phyloP scores from a whole-genome alignment of 2,113 vertebrate genomes.

The Crotophaga sulcirostris region DNA sequence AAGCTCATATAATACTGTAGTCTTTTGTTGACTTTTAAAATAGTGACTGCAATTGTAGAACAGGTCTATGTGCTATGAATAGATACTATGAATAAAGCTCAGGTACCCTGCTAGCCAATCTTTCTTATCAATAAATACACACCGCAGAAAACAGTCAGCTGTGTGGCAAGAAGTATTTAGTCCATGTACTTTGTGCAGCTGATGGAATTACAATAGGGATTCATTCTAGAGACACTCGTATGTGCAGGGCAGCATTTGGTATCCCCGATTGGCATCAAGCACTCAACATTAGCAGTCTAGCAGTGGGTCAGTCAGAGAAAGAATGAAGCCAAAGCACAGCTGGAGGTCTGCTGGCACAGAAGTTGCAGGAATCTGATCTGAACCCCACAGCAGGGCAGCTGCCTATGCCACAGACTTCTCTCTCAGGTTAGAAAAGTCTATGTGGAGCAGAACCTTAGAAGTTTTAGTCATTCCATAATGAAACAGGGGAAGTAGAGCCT shows the following conservation, averaged over 20 bases:
- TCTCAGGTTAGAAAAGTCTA: background rate
- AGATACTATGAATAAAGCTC: background rate
- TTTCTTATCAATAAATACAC: background rate
- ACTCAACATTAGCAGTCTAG: background rate
- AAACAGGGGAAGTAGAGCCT: background rate
- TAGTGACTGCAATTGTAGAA: background rate
- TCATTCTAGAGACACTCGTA: background rate
- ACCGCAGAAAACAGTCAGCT: background rate
- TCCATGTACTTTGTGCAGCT: background rate
- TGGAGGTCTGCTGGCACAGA: background rate
- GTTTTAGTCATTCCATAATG: background rate
- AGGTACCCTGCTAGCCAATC: background rate
- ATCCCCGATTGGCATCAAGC: background rate
- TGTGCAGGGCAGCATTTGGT: background rate
- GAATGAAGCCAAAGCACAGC: background rate
- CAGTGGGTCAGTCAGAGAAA: background rate
- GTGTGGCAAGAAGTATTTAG: background rate
- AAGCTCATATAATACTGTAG: background rate
- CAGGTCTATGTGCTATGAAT: background rate
- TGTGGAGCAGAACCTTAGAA: background rate
- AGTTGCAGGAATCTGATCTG: fast-evolving
- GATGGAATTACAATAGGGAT: background rate
- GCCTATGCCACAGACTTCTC: fast-evolving
- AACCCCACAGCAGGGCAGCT: background rate
- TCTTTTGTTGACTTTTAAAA: conserved; percentile 22